A percentile compares a stretch with the other conserved stretches of the same genome.
These are phyloP conservation scores for Acholoe squamosa DNA, from an alignment of 2,888 invertebrate species.

Conservation along the genomic window DNA sequence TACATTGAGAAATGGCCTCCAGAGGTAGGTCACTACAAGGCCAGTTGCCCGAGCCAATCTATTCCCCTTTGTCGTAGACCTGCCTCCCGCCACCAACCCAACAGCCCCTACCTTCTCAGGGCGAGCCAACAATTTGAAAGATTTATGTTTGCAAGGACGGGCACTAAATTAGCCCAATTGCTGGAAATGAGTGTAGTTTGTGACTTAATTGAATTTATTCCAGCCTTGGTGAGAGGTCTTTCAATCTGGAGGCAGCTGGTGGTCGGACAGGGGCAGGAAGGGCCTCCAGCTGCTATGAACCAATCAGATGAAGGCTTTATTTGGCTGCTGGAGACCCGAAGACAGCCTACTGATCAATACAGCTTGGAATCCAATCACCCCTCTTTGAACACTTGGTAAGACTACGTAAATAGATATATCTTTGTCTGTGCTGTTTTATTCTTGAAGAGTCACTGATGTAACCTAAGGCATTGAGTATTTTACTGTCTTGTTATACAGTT, in stretches of 20 bases:
- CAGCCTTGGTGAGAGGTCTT: not conserved
- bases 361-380: no score
- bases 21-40: no score
- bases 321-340: not conserved
- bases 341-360: not conserved
- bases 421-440: no score
- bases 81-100: not conserved
- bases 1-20: no score
- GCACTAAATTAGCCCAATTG: conserved; percentile 16
- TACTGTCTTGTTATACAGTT: no score
- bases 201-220: conserved; percentile 48
- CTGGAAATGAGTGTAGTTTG: conserved; percentile 45
- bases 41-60: no score
- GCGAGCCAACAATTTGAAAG: conserved; percentile 21
- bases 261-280: not conserved
- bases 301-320: conserved; percentile 9
- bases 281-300: not conserved
- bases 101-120: not conserved
- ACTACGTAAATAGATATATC: no score
- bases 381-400: no score
- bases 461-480: no score
- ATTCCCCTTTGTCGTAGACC: no score
- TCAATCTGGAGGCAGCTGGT: conserved; percentile 17
- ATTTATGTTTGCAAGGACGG: conserved; percentile 13
- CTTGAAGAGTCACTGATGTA: no score